These are phyloP conservation scores for Noctua pronuba DNA, from an alignment of 2,888 invertebrate genomes.

Conservation along the genomic window DNA sequence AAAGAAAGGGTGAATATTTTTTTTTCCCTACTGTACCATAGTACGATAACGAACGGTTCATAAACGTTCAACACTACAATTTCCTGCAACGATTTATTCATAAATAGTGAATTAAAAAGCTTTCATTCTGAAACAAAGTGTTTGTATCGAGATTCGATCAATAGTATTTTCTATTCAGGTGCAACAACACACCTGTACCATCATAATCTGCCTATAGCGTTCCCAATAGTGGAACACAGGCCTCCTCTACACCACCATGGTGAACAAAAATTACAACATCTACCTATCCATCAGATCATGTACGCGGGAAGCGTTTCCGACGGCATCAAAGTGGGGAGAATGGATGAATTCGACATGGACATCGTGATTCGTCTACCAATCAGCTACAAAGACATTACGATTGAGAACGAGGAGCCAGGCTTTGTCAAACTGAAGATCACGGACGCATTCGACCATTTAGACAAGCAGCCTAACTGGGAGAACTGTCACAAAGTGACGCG, in stretches of 20 bases:
- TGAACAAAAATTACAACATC: neutral
- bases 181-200: neutral
- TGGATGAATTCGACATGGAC: conserved; percentile 92
- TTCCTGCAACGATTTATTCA: conserved; percentile 1
- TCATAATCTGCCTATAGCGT: neutral
- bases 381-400: conserved; percentile 81
- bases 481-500: conserved; percentile 81
- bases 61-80: neutral
- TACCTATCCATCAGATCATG: conserved; percentile 71
- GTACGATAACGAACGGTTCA: neutral
- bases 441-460: conserved; percentile 80
- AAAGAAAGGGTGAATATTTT: neutral
- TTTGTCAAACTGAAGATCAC: conserved; percentile 85
- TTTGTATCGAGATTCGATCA: conserved; percentile 38
- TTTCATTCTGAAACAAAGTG: conserved; percentile 16
- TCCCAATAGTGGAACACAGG: neutral
- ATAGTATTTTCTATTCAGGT: conserved; percentile 37
- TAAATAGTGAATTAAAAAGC: conserved; percentile 13
- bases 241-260: neutral
- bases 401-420: conserved; percentile 84
- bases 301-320: conserved; percentile 92
- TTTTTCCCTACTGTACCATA: neutral
- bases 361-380: conserved; percentile 89
- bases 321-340: conserved; percentile 90
- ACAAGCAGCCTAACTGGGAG: conserved; percentile 82